phyloP scores from a whole-genome alignment of 2,113 vertebrate species.

The Oenanthe oenanthe region DNA sequence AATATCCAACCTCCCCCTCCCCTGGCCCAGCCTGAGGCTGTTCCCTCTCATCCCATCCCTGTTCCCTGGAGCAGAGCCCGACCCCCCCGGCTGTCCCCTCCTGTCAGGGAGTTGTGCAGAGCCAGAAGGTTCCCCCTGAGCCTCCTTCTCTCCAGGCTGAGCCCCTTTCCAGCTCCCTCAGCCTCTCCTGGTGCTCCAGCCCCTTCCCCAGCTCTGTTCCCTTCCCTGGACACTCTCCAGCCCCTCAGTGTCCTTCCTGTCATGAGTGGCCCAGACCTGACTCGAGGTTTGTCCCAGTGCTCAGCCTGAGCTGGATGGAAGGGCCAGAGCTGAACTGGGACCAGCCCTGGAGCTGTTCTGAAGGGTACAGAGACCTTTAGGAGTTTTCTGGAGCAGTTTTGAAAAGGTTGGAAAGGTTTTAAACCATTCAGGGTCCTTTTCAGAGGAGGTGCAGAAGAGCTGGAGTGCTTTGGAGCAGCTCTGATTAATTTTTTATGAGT shows the following conservation, averaged over 20 bases:
- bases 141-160: neutral
- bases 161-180: neutral
- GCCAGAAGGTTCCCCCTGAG: neutral
- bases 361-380: neutral
- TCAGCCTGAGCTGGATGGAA: neutral
- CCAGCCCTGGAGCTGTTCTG: neutral
- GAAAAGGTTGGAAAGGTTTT: neutral
- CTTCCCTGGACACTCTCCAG: rapidly evolving
- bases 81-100: neutral
- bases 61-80: neutral
- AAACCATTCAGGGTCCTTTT: neutral
- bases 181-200: neutral
- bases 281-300: neutral
- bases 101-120: neutral
- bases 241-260: rapidly evolving
- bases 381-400: neutral
- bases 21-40: rapidly evolving
- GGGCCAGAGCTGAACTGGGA: neutral
- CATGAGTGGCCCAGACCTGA: rapidly evolving
- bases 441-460: neutral
- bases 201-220: neutral
- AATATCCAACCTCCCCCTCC: rapidly evolving
- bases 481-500: too few species aligned
- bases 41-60: rapidly evolving
- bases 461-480: neutral